These are phyloP conservation scores for Zhuqinia jingwanae DNA, from an alignment of 2,888 invertebrate species.

Conservation along the genomic window DNA sequence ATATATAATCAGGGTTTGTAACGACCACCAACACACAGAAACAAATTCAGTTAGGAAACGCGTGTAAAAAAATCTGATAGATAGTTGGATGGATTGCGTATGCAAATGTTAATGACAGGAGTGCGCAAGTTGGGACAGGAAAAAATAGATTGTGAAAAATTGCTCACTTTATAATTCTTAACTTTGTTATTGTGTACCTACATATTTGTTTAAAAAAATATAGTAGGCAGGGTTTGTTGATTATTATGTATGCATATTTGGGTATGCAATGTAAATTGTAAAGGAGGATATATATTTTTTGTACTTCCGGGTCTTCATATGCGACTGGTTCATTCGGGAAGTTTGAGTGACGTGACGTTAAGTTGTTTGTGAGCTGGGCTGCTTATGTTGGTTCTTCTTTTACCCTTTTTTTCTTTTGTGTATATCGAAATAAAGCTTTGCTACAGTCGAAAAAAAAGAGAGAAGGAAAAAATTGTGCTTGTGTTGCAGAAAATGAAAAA, in stretches of 20 bases:
- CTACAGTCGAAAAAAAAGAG: too few relatives aligned
- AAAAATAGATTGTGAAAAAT: slow-evolving; percentile 52
- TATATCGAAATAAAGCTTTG: too few relatives aligned
- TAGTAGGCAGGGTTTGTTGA: background rate
- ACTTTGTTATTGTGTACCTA: too few relatives aligned
- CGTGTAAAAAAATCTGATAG: slow-evolving; percentile 14
- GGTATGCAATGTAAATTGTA: background rate
- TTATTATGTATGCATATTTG: background rate
- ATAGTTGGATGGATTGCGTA: background rate
- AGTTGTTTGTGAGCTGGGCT: background rate
- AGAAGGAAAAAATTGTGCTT: slow-evolving; percentile 16
- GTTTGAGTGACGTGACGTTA: slow-evolving; percentile 13
- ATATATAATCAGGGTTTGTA: background rate
- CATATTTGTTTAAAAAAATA: background rate
- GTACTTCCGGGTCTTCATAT: slow-evolving; percentile 52
- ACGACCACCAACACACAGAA: slow-evolving; percentile 38
- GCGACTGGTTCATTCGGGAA: background rate
- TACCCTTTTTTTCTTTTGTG: slow-evolving; percentile 31
- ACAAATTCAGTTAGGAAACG: slow-evolving; percentile 4
- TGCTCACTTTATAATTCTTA: background rate
- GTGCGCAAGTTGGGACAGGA: background rate
- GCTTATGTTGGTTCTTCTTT: background rate
- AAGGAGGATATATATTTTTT: background rate
- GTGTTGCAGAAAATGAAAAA: background rate
- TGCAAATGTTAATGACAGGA: slow-evolving; percentile 66